Percentiles rank a stretch among this genome's conserved stretches.
These are phyloP conservation scores for Drosophila suzukii DNA, from an alignment of 1,140 invertebrate species.

Conservation along the genomic window DNA sequence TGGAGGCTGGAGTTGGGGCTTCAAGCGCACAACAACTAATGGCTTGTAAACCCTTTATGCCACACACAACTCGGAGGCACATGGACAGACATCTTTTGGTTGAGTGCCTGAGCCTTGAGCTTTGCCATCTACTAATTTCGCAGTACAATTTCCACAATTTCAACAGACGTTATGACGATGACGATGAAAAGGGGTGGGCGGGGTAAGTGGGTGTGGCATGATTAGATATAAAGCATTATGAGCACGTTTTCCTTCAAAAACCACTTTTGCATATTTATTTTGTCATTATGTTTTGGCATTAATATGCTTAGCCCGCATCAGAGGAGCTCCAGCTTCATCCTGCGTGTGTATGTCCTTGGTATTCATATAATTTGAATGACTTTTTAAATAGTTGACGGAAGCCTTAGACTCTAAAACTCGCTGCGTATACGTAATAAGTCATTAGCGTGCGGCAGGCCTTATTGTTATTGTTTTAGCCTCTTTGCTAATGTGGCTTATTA, in stretches of 20 bases:
- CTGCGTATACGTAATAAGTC: constrained; percentile 71
- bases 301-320: constrained; percentile 58
- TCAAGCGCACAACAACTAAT: constrained; percentile 63
- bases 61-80: constrained; percentile 19
- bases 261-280: constrained; percentile 84
- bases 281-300: constrained; percentile 84
- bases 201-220: constrained; percentile 30
- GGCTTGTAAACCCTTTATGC: constrained; percentile 76
- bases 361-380: constrained; percentile 83
- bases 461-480: constrained; percentile 47
- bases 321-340: constrained; percentile 6
- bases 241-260: constrained; percentile 73
- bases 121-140: constrained; percentile 69
- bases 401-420: constrained; percentile 16
- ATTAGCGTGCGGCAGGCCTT: constrained; percentile 57
- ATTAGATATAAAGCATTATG: constrained; percentile 76
- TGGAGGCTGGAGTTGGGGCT: neutral
- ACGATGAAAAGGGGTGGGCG: neutral
- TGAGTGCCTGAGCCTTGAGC: constrained; percentile 55
- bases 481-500: constrained; percentile 82
- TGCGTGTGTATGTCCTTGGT: constrained; percentile 41
- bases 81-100: constrained; percentile 35
- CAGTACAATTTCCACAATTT: constrained; percentile 63
- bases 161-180: constrained; percentile 7
- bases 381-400: constrained; percentile 83